These are phyloP conservation scores for Frankliniella intonsa DNA, from an alignment of 2,888 invertebrate genomes.

Conservation along the genomic window DNA sequence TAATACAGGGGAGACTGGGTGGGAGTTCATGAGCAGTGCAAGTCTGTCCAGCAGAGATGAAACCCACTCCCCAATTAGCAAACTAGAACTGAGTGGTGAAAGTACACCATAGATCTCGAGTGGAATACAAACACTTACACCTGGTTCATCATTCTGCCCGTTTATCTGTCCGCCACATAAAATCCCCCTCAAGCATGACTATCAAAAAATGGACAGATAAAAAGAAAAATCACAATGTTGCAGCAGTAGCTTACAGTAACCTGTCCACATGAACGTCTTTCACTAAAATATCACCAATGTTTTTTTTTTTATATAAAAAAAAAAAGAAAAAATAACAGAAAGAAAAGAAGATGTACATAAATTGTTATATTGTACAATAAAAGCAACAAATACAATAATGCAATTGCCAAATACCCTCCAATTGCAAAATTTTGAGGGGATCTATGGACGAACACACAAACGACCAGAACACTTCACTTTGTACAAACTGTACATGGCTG, in stretches of 20 bases:
- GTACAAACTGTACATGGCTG: constrained; percentile 21
- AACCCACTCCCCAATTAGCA: constrained; percentile 24
- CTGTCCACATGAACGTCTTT: constrained; percentile 22
- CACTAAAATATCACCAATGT: constrained; percentile 17
- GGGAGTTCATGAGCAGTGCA: constrained; percentile 22
- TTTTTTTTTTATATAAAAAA: no score
- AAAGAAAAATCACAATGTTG: constrained; percentile 7
- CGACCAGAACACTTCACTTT: constrained; percentile 4
- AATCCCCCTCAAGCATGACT: constrained; percentile 18
- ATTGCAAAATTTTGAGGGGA: constrained; percentile 9
- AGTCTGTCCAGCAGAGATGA: constrained; percentile 26
- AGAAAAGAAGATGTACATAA: constrained; percentile 7
- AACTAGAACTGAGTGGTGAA: constrained; percentile 15
- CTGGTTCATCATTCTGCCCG: constrained; percentile 20
- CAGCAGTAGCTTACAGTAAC: constrained; percentile 3
- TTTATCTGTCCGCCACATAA: not conserved
- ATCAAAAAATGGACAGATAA: constrained; percentile 6
- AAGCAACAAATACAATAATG: constrained; percentile 18
- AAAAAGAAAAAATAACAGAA: not conserved
- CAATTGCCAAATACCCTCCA: not conserved
- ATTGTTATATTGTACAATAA: constrained; percentile 21
- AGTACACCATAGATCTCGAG: not conserved
- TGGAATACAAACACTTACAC: constrained; percentile 7
- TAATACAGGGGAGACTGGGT: constrained; percentile 15
- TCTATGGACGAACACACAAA: constrained; percentile 11